A percentile compares a stretch with the other conserved stretches of the same genome.
These are phyloP conservation scores for Heliconius himera DNA, from an alignment of 1,140 invertebrate genomes.

Conservation along the genomic window DNA sequence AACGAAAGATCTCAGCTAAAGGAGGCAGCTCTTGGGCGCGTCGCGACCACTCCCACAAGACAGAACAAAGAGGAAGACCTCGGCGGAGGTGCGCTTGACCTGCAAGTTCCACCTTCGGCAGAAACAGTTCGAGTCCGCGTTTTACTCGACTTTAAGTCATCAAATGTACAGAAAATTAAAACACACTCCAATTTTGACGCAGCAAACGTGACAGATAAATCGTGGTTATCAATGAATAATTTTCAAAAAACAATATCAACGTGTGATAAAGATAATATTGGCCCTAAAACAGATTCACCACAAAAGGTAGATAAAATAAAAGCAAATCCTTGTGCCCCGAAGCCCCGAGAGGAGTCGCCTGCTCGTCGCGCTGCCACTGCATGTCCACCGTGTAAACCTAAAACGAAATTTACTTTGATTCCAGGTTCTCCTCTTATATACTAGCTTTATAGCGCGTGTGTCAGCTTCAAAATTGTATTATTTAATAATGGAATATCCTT, in stretches of 20 bases:
- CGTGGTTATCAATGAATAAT: slow-evolving; percentile 32
- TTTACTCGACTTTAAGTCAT: slow-evolving; percentile 30
- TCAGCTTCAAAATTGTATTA: background rate
- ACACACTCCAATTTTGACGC: background rate
- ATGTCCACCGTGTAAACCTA: background rate
- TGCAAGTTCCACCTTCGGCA: slow-evolving; percentile 33
- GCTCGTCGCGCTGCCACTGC: background rate
- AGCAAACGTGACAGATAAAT: background rate
- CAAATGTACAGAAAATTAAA: background rate
- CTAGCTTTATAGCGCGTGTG: background rate
- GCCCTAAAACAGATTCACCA: background rate
- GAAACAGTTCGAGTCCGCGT: slow-evolving; percentile 38
- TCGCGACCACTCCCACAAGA: slow-evolving; percentile 2
- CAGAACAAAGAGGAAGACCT: background rate
- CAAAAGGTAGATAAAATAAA: background rate
- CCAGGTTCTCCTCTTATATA: background rate
- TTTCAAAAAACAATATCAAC: slow-evolving; percentile 43
- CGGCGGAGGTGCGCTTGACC: slow-evolving; percentile 36
- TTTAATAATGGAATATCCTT: background rate
- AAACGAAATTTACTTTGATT: slow-evolving; percentile 3
- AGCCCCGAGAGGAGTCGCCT: background rate
- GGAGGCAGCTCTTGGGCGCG: slow-evolving; percentile 37
- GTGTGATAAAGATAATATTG: slow-evolving; percentile 10
- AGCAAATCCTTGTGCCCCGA: background rate
- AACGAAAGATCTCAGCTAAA: slow-evolving; percentile 31